These are phyloP conservation scores for Sinopyrophorus schimmeli DNA, from an alignment of 2,888 invertebrate genomes.

Conservation along the genomic window DNA sequence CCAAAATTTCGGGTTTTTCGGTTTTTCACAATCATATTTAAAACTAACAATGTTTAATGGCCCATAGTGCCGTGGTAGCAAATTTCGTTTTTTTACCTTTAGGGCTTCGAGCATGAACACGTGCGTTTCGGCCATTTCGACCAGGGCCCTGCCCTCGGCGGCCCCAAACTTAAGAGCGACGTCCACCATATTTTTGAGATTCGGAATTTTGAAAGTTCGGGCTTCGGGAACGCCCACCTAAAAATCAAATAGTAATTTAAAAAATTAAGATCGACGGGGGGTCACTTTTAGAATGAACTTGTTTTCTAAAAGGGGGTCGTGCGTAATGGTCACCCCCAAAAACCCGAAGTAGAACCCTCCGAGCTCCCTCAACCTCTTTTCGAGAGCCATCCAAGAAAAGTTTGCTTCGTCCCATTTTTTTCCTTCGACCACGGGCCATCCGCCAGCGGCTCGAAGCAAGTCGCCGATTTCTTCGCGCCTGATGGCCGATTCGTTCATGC, in stretches of 20 bases:
- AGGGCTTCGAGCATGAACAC: constrained; percentile 39
- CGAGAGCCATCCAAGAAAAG: constrained; percentile 15
- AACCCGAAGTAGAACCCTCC: constrained; percentile 22
- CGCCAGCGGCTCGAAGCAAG: constrained; percentile 12
- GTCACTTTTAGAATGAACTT: constrained; percentile 23
- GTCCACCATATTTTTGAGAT: too few species aligned
- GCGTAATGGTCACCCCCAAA: constrained; percentile 13
- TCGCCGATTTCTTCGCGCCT: constrained; percentile 43
- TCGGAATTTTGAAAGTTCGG: too few species aligned
- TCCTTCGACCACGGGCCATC: constrained; percentile 25
- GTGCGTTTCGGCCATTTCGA: constrained; percentile 38
- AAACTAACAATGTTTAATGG: too few species aligned
- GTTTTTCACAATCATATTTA: too few species aligned
- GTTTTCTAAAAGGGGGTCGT: constrained; percentile 16
- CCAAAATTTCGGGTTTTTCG: too few species aligned
- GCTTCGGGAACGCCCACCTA: constrained; percentile 15
- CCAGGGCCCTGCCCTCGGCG: constrained; percentile 24
- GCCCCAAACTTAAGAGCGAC: constrained; percentile 39
- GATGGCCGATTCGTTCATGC: constrained; percentile 47
- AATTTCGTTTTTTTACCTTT: too few species aligned
- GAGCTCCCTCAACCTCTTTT: constrained; percentile 11
- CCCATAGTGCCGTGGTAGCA: too few species aligned
- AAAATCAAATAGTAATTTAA: background rate
- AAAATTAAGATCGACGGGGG: background rate
- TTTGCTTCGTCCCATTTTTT: constrained; percentile 13